A percentile compares a stretch with the other conserved stretches of the same genome.
These are phyloP conservation scores for Pollenia griseotomentosa DNA, from an alignment of 2,888 invertebrate genomes.

Conservation along the genomic window DNA sequence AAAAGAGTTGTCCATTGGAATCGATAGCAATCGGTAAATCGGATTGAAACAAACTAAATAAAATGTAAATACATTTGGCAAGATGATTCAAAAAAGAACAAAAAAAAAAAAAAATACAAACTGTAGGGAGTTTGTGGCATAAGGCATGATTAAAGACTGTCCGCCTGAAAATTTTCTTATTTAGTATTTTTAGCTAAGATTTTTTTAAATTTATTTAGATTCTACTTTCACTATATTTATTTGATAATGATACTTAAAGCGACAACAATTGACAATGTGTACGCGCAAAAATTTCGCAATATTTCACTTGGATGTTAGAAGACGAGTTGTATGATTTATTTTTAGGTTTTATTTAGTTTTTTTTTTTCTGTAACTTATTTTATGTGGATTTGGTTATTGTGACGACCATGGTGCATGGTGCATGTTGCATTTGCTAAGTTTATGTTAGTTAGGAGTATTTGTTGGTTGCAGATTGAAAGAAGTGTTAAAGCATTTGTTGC, in stretches of 20 bases:
- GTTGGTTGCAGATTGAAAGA: constrained; percentile 40
- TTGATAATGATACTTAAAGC: constrained; percentile 61
- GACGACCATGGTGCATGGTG: constrained; percentile 17
- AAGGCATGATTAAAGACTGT: constrained; percentile 67
- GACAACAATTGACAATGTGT: constrained; percentile 69
- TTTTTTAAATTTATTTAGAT: constrained; percentile 39
- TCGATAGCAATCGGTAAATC: constrained; percentile 70
- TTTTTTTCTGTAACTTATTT: not conserved
- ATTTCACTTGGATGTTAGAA: constrained; percentile 54
- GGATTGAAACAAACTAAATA: constrained; percentile 56
- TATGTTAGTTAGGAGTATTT: constrained; percentile 16
- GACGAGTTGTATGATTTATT: constrained; percentile 52
- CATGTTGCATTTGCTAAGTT: constrained; percentile 7
- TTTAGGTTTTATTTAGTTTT: constrained; percentile 31
- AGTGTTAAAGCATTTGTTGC: constrained; percentile 71
- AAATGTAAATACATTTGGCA: constrained; percentile 59
- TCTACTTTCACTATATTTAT: constrained; percentile 53
- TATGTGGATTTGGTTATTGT: not conserved
- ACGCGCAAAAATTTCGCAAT: constrained; percentile 48
- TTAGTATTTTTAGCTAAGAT: constrained; percentile 57
- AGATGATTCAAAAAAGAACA: constrained; percentile 3
- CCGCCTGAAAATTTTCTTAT: constrained; percentile 53
- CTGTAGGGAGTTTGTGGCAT: constrained; percentile 53
- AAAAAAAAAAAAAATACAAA: constrained; percentile 12
- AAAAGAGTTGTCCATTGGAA: constrained; percentile 71